phyloP scores from a whole-genome alignment of 1,140 invertebrate genomes.

The Macrotrachela quadricornifera region DNA sequence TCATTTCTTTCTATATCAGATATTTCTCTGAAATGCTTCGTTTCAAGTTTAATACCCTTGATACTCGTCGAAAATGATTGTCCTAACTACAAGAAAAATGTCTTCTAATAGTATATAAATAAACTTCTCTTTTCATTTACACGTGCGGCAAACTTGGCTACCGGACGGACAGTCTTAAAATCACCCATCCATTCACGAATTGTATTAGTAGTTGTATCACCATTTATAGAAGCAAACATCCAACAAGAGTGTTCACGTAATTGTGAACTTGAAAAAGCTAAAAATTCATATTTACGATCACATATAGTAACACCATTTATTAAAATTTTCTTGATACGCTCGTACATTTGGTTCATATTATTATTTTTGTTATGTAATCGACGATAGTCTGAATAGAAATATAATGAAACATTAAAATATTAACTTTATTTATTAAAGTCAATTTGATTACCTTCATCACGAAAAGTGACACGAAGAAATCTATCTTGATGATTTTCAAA shows the following conservation, averaged over 20 bases:
- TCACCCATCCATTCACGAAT: constrained; percentile 6
- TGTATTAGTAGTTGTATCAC: neutral
- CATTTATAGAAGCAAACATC: neutral
- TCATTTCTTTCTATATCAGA: too few relatives aligned
- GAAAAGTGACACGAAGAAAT: too few relatives aligned
- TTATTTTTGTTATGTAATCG: too few relatives aligned
- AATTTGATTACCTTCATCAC: too few relatives aligned
- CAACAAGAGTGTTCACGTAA: constrained; percentile 1
- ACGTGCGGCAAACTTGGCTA: constrained; percentile 3
- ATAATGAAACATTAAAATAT: too few relatives aligned
- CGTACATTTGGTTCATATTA: neutral
- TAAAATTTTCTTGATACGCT: neutral
- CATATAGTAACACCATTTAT: neutral
- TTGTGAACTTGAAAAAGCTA: neutral
- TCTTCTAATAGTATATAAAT: too few relatives aligned
- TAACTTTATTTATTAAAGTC: too few relatives aligned
- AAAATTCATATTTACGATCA: neutral
- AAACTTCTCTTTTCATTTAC: too few relatives aligned
- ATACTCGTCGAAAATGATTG: constrained; percentile 1
- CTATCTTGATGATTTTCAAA: too few relatives aligned
- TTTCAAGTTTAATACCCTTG: neutral
- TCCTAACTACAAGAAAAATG: neutral
- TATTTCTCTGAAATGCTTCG: neutral
- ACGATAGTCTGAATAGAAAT: too few relatives aligned
- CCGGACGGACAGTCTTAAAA: neutral